Percentiles rank a stretch among this genome's conserved stretches.
Evolutionary conservation across 2,113 vertebrate genomes (phyloP).

Genomic region (Hoplias malabaricus): DNA sequence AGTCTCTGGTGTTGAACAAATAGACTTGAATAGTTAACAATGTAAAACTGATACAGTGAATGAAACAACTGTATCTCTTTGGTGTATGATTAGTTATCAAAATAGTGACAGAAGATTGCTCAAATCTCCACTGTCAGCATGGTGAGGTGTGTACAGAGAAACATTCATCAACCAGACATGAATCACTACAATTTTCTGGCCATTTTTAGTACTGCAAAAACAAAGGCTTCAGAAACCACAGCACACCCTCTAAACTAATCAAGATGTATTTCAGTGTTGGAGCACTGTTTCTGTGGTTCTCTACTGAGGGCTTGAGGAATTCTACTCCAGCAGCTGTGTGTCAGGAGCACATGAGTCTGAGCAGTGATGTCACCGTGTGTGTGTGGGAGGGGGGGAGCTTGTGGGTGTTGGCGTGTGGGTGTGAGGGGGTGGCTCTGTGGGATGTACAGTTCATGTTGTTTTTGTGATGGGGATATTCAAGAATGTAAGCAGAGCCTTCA

Average conservation of each 20-base stretch:
- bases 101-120: background rate
- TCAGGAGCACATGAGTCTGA: constrained; percentile 10
- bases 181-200: constrained; percentile 1
- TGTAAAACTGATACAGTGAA: too few relatives aligned
- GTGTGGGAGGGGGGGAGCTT: constrained; percentile 15
- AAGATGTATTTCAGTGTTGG: background rate
- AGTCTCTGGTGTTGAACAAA: too few relatives aligned
- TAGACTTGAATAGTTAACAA: too few relatives aligned
- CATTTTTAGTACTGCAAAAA: constrained; percentile 7
- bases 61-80: too few relatives aligned
- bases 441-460: constrained; percentile 36
- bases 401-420: constrained; percentile 42
- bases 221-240: background rate
- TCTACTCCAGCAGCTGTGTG: constrained; percentile 10
- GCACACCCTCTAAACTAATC: background rate
- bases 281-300: background rate
- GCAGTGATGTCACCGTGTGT: constrained; percentile 17
- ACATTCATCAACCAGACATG: background rate
- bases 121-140: background rate
- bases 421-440: constrained; percentile 25
- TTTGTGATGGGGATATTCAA: background rate
- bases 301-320: background rate
- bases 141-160: background rate
- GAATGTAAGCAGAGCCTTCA: background rate
- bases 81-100: too few relatives aligned